Evolutionary conservation across 2,797 vertebrate genomes (phyloP).

Genomic region (Cuniculus paca): DNA sequence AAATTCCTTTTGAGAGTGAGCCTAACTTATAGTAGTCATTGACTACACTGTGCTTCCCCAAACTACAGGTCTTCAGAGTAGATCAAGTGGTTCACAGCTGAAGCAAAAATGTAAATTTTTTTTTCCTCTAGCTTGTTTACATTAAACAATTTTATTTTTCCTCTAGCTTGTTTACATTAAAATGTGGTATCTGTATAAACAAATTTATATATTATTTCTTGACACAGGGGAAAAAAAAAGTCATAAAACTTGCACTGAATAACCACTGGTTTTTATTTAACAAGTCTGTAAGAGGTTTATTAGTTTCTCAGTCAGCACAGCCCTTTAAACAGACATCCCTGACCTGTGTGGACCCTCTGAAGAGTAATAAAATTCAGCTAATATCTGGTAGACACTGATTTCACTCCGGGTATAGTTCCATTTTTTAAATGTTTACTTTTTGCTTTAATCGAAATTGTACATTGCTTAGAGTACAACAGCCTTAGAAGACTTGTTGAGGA

Average conservation of each 20-base stretch:
- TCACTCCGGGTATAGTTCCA: not conserved
- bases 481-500: not conserved
- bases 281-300: not conserved
- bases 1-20: not conserved
- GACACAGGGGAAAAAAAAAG: not conserved
- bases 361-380: not conserved
- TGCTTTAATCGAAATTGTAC: slow-evolving; percentile 3
- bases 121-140: not conserved
- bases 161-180: not conserved
- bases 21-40: not conserved
- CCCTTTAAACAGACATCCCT: not conserved
- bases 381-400: not conserved
- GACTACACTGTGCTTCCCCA: not conserved
- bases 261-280: not conserved
- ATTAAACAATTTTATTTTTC: not conserved
- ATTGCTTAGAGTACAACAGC: not conserved
- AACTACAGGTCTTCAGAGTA: not conserved
- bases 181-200: not conserved
- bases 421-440: not conserved
- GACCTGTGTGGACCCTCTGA: not conserved
- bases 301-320: not conserved
- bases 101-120: slow-evolving; percentile 14
- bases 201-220: not conserved
- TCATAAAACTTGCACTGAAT: slow-evolving; percentile 27
- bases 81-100: not conserved